A percentile compares a stretch with the other conserved stretches of the same genome.
Evolutionary conservation across 2,797 vertebrate species (phyloP).

Genomic region (Champsocephalus gunnari): DNA sequence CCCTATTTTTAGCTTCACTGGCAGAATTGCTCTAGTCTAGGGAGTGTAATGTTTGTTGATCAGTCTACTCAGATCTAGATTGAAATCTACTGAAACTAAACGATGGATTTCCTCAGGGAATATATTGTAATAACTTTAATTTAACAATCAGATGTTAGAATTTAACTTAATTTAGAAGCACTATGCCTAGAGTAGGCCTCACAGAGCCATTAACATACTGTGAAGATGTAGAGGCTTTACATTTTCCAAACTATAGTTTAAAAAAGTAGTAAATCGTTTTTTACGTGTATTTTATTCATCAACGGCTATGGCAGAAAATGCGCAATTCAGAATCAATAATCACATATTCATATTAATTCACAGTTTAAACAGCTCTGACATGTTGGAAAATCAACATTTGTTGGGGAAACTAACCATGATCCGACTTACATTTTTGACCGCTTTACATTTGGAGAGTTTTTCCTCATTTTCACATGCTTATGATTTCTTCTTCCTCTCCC

Average conservation of each 20-base stretch:
- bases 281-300: neutral
- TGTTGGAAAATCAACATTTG: neutral
- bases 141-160: neutral
- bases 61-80: neutral
- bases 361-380: neutral
- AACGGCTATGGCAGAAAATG: neutral
- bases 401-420: too few species aligned
- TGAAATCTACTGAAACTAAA: slow-evolving; percentile 7
- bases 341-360: neutral
- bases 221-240: neutral
- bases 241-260: neutral
- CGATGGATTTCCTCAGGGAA: neutral
- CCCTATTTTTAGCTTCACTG: neutral
- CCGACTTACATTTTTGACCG: too few species aligned
- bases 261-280: neutral
- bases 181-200: too few species aligned
- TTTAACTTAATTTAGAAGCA: neutral
- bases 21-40: neutral
- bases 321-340: neutral
- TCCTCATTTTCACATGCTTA: neutral
- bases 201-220: neutral
- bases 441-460: neutral
- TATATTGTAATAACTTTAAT: neutral
- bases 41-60: too few species aligned
- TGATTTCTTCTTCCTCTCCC: slow-evolving; percentile 26